Evolutionary conservation across 2,797 vertebrate species (phyloP).

Genomic region (Rhinella marina): DNA sequence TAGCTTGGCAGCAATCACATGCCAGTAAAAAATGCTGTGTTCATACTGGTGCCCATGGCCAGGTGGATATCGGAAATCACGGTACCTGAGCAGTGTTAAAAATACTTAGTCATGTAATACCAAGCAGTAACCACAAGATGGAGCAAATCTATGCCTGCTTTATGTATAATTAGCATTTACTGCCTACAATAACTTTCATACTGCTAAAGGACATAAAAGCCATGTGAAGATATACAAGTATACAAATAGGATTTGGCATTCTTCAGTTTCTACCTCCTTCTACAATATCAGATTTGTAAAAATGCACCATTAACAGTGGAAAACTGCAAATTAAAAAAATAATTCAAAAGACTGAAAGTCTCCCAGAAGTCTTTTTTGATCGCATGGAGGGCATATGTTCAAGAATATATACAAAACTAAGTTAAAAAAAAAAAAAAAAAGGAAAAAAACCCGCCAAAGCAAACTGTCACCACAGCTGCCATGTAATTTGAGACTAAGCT

Average conservation of each 20-base stretch:
- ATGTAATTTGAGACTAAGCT: too few relatives aligned
- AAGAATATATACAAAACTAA: too few relatives aligned
- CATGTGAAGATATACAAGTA: not conserved
- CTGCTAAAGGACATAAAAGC: not conserved
- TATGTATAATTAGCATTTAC: not conserved
- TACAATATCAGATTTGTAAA: not conserved
- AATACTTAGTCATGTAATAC: conserved; percentile 11
- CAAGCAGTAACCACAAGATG: conserved; percentile 24
- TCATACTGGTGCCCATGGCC: conserved; percentile 85
- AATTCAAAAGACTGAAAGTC: too few relatives aligned
- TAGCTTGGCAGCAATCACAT: conserved; percentile 91
- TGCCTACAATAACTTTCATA: not conserved
- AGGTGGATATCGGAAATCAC: conserved; percentile 89
- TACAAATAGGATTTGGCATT: too few relatives aligned
- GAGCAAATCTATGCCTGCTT: not conserved
- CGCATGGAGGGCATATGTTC: too few relatives aligned
- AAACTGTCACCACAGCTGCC: too few relatives aligned
- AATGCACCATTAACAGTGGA: too few relatives aligned
- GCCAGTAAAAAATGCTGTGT: conserved; percentile 89
- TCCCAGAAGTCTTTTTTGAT: too few relatives aligned
- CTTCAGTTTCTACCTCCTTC: not conserved
- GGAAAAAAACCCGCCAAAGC: too few relatives aligned
- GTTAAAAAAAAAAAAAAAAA: too few relatives aligned
- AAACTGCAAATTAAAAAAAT: too few relatives aligned
- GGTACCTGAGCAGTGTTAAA: conserved; percentile 77